Percentiles rank a stretch among this genome's conserved stretches.
These are phyloP conservation scores for Adelosebastes latens DNA, from an alignment of 2,797 vertebrate species.

Conservation along the genomic window DNA sequence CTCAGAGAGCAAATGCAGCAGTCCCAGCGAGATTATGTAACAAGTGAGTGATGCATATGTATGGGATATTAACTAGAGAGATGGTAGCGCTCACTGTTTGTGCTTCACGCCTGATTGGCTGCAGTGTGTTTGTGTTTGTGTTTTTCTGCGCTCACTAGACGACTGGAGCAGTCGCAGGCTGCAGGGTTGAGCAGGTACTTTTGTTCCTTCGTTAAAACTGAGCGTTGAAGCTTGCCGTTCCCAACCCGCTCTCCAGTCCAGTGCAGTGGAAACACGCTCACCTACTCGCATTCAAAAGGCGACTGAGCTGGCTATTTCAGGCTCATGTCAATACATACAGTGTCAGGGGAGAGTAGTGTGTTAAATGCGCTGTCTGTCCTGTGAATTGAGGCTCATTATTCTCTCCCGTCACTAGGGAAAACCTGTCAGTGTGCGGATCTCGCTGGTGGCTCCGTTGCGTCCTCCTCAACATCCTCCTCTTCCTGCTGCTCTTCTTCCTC, in stretches of 20 bases:
- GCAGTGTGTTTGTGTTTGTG: slow-evolving; percentile 35
- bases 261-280: slow-evolving; percentile 22
- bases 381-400: slow-evolving; percentile 40
- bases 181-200: slow-evolving; percentile 17
- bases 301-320: slow-evolving; percentile 36
- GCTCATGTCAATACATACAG: slow-evolving; percentile 24
- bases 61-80: slow-evolving; percentile 43
- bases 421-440: slow-evolving; percentile 91
- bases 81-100: slow-evolving; percentile 31
- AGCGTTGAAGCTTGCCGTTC: slow-evolving; percentile 44
- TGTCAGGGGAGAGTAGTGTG: slow-evolving; percentile 15
- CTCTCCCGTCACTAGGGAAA: slow-evolving; percentile 85
- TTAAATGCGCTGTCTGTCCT: slow-evolving; percentile 31
- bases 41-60: slow-evolving; percentile 55
- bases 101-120: slow-evolving; percentile 40
- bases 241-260: slow-evolving; percentile 29
- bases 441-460: slow-evolving; percentile 94
- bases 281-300: slow-evolving; percentile 1
- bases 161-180: slow-evolving; percentile 15
- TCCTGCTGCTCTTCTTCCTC: slow-evolving; percentile 97
- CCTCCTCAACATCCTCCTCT: slow-evolving; percentile 93
- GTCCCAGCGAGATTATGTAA: slow-evolving; percentile 60
- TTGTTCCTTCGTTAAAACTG: slow-evolving; percentile 56
- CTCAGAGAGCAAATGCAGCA: slow-evolving; percentile 40
- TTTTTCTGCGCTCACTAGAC: slow-evolving; percentile 12